Evolutionary conservation across 2,888 invertebrate genomes (phyloP), one percentile per base, ranked within the genome.

Genomic region (Pyrrhosoma nymphula): DNA sequence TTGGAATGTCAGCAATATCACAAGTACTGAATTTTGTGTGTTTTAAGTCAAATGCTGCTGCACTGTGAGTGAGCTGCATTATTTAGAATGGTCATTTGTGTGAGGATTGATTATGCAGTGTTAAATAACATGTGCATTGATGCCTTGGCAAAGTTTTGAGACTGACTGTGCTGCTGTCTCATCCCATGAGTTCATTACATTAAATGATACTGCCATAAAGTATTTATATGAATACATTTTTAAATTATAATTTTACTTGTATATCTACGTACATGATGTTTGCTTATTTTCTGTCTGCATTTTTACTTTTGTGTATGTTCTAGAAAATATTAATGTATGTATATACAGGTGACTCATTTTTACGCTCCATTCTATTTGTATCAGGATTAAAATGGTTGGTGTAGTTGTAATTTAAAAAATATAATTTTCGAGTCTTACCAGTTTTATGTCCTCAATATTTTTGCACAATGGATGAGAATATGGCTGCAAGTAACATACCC

Each of bases 161-260:
- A 93, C 91, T 91, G 91, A 91, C 39, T 93, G 93, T 93, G 63
- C 93, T 93, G 93, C 47, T 93, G 93, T 93, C 93, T 93, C 93
- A 93, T 93, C 93, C 93, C 93, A 93, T 93, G n/a, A 93, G 39
- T 93, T 93, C 55, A 93, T 93, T 93, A 93, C 75, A 93, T 93
- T 93, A 93, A 93, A 93, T 93, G 69, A 69, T 69, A 93, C 93
- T 93, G 93, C 93, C 93, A 93, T 93, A 93, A 93, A 93, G 93
- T 93, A 93, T 93, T 93, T 93, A 93, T 93, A 93, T 93, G 63
- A 60, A 93, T 75, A 69, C 39, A 93, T 63, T 93, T 93, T 93
- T 93, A 93, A 93, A 93, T 93, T 93, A 93, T 93, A 69, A 69
- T 93, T 93, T 93, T 93, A 93, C 63, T 75, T 93, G 39, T 35